These are phyloP conservation scores for Micrasema longulum DNA, from an alignment of 1,140 invertebrate species.

Conservation along the genomic window DNA sequence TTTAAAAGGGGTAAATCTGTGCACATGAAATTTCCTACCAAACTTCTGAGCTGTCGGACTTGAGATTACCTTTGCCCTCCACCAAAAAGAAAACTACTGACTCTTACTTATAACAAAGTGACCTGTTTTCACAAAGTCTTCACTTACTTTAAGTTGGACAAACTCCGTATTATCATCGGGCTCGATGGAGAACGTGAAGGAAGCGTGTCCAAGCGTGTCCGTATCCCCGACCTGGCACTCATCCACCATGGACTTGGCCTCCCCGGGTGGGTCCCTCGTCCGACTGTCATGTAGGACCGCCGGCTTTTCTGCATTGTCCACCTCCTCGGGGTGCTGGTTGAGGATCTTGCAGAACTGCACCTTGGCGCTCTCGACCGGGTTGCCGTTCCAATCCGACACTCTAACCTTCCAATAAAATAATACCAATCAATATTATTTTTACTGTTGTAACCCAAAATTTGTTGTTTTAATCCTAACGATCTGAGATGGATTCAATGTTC, in stretches of 20 bases:
- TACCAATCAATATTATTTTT: too few relatives aligned
- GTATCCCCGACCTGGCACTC: conserved; percentile 34
- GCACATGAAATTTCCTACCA: too few relatives aligned
- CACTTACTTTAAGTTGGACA: conserved; percentile 44
- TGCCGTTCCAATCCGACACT: conserved; percentile 45
- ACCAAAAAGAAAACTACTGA: too few relatives aligned
- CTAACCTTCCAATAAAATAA: conserved; percentile 39
- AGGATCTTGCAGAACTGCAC: conserved; percentile 48
- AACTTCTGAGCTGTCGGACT: too few relatives aligned
- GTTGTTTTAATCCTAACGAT: too few relatives aligned
- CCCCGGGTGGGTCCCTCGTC: neutral
- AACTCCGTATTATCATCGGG: conserved; percentile 27
- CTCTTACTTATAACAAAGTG: too few relatives aligned
- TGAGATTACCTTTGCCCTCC: too few relatives aligned
- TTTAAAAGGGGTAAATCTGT: too few relatives aligned
- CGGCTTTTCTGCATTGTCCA: conserved; percentile 27
- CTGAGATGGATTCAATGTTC: too few relatives aligned
- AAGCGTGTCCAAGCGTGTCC: conserved; percentile 36
- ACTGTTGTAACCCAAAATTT: too few relatives aligned
- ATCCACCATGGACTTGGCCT: conserved; percentile 13
- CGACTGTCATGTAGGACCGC: conserved; percentile 16
- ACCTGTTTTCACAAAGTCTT: too few relatives aligned
- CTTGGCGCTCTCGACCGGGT: conserved; percentile 34
- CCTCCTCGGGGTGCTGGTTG: conserved; percentile 20
- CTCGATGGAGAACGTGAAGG: conserved; percentile 40